These are phyloP conservation scores for Aviceda subcristata DNA, from an alignment of 2,113 vertebrate species.

Conservation along the genomic window DNA sequence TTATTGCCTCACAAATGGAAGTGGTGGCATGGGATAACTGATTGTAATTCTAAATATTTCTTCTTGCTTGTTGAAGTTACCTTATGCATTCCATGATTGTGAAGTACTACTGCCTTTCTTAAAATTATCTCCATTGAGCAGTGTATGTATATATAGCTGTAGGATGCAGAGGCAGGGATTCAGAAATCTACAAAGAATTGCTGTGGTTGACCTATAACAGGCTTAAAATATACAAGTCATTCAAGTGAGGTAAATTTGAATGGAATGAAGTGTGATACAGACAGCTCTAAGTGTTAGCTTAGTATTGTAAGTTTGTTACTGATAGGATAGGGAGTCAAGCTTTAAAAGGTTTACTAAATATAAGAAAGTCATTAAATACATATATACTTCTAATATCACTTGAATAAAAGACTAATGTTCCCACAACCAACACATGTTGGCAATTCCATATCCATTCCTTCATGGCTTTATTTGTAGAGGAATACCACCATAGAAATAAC, in stretches of 20 bases:
- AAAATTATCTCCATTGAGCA: neutral
- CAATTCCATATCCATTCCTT: conserved; percentile 29
- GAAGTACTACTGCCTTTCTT: neutral
- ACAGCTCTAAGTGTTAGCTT: neutral
- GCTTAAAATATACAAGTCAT: neutral
- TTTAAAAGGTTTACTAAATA: conserved; percentile 7
- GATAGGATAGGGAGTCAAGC: neutral
- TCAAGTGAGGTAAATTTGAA: neutral
- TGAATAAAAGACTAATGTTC: conserved; percentile 16
- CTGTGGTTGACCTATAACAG: neutral
- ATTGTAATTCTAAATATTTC: neutral
- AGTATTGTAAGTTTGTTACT: neutral
- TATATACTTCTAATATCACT: neutral
- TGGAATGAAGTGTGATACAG: neutral
- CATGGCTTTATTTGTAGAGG: conserved; percentile 3
- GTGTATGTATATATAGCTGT: neutral
- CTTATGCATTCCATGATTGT: neutral
- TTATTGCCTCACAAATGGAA: neutral
- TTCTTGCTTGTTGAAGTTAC: neutral
- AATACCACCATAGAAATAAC: conserved; percentile 1
- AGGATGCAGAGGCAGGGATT: neutral
- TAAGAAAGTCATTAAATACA: no score
- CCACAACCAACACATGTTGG: neutral
- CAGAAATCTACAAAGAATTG: neutral
- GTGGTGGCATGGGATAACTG: neutral